phyloP scores from a whole-genome alignment of 2,888 invertebrate species.

The Prosopocoilus inquinatus region DNA sequence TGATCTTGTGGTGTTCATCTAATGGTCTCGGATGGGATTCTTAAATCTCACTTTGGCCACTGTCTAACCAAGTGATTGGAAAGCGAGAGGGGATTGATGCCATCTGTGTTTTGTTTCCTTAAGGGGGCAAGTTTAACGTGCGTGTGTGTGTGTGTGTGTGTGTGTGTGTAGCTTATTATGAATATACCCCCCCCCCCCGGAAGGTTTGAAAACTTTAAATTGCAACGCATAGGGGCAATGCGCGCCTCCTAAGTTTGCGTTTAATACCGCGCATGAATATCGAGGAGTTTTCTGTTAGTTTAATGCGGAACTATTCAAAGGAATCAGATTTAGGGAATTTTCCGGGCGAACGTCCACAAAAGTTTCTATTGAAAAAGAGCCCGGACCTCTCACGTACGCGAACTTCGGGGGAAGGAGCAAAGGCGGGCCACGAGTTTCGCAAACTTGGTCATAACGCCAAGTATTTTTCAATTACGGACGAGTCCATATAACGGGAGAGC shows the following conservation, averaged over 20 bases:
- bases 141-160: too few relatives aligned
- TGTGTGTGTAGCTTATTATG: too few relatives aligned
- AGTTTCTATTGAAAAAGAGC: not conserved
- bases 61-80: slow-evolving; percentile 40
- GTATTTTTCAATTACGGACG: slow-evolving; percentile 1
- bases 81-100: not conserved
- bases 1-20: slow-evolving; percentile 26
- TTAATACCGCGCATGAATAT: too few relatives aligned
- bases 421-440: not conserved
- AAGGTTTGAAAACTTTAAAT: too few relatives aligned
- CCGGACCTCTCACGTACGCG: not conserved
- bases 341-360: not conserved
- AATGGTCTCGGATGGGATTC: slow-evolving; percentile 45
- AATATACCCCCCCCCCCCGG: too few relatives aligned
- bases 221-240: too few relatives aligned
- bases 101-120: too few relatives aligned
- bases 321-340: not conserved
- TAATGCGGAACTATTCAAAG: too few relatives aligned
- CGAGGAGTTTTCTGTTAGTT: too few relatives aligned
- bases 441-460: slow-evolving; percentile 1
- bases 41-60: slow-evolving; percentile 48
- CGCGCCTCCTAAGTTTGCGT: too few relatives aligned
- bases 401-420: not conserved
- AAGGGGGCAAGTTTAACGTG: too few relatives aligned
- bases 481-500: slow-evolving; percentile 17